Evolutionary conservation across 2,888 invertebrate species (phyloP), one percentile per base, ranked within the genome.

Genomic region (Drosophila rubida): DNA sequence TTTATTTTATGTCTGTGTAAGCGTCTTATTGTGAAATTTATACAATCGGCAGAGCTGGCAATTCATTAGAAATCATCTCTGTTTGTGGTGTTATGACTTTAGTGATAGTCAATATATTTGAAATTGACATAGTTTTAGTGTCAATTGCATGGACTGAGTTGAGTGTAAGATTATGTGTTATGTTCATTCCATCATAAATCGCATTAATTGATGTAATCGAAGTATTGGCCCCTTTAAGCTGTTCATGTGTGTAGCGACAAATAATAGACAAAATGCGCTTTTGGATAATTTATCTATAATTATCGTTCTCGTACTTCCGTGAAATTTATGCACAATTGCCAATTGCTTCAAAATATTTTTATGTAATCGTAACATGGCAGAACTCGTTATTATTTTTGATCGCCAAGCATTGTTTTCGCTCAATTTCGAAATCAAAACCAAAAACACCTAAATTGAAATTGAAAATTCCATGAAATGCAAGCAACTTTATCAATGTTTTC

Each of bases 391-490:
- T 58, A 32, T 39, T 63, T 63, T 72, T 69, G 37, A 32, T 54
- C 53, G 46, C 57, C 48, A 61, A 51, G 49, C 13, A 49, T 35
- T 60, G 44, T 44, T 53, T 39, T 58, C 23, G 44, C 58, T 58
- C 13, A 49, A 57, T 37, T 39, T 57, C 5, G 44, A 45, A 39
- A 41, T 25, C 16, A 16, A 44, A 6, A 39, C n/a, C 1, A 30
- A 22, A 7, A 44, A 55, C 13, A 14, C 39, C 13, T 22, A 42
- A 23, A 63, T 51, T 67, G 11, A 37, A 44, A 58, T 41, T 66
- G 49, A 49, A 30, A 51, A 42, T 51, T 7, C 35, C 16, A 55
- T 61, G 61, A 59, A 59, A 49, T 80, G 78, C 85, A 78, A 79
- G 64, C 60, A 32, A 57, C 35, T 32, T 11, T 66, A 57, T 57